Base-by-base conservation (phyloP, 2,113 vertebrate species). In the Axis porcinus region DNA sequence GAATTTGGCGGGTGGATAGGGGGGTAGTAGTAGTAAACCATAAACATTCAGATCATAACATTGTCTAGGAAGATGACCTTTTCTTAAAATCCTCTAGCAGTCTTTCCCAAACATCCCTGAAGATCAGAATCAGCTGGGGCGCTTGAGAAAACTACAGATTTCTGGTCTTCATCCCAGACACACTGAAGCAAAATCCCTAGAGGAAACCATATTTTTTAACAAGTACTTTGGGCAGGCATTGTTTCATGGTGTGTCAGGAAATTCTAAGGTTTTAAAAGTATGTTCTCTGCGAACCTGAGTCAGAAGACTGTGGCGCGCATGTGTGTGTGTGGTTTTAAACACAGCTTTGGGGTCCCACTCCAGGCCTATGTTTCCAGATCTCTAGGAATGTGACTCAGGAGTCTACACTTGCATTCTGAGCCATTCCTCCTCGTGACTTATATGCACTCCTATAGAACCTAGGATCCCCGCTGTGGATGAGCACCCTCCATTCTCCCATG, bases 391-490 rank as follows among this genome's bases (percentile, higher is more conserved):
- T 3, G 47, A 55, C 23, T 62, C 16, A 64, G 55, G 21, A 91
- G 62, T 52, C 50, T 58, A 6, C 28, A 45, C 36, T 33, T 47
- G 28, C 28, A 40, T 64, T 52, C 62, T 45, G 1, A 40, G 17
- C 60, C 9, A 2, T 16, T 36, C 14, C 62, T 14, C 79, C 13
- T 6, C 23, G 19, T 3, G 6, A 9, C 14, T 83, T 52, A 36
- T 47, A 8, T 7, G 8, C 67, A 47, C 6, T 0, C 54, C 4
- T 0, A 28, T 1, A 14, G 28, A 54, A 14, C 21, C 64, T 14
- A 19, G 67, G 89, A n/a, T 28, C 7, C 58, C 36, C 2, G 4
- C 70, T 84, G 33, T 7, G 40, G n/a, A 23, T 43, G 57, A 86
- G 45, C 30, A 57, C 3, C 21, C 6, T 82, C 2, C 6, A 2